phyloP scores from a whole-genome alignment of 2,888 invertebrate species.

The Netelia inedita region DNA sequence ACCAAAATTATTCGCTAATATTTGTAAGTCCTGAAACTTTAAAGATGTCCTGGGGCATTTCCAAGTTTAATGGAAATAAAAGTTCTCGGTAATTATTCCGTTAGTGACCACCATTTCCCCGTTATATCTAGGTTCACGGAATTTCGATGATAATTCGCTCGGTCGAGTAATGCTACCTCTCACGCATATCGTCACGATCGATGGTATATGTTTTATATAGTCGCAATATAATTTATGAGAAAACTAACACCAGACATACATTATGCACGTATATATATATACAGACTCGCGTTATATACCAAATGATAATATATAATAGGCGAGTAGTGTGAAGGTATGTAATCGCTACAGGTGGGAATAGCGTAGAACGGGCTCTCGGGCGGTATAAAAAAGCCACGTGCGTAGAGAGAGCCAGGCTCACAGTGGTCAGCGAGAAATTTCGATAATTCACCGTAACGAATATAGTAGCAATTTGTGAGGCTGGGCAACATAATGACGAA shows the following conservation, averaged over 20 bases:
- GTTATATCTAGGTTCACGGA: constrained; percentile 5
- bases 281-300: constrained; percentile 54
- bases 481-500: constrained; percentile 50
- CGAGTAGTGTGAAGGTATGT: constrained; percentile 12
- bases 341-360: constrained; percentile 20
- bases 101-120: not conserved
- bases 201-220: constrained; percentile 37
- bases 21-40: not conserved
- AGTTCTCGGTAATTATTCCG: not conserved
- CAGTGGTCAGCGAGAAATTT: constrained; percentile 46
- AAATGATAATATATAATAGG: constrained; percentile 13
- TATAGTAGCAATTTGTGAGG: constrained; percentile 57
- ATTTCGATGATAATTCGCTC: constrained; percentile 60
- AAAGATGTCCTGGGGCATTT: constrained; percentile 11
- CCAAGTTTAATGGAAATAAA: not conserved
- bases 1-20: constrained; percentile 20
- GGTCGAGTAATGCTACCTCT: constrained; percentile 57
- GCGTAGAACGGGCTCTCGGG: not conserved
- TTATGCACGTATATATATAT: constrained; percentile 66
- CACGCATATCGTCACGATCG: constrained; percentile 37
- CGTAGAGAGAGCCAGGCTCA: not conserved
- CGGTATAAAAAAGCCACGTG: constrained; percentile 34
- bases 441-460: constrained; percentile 61
- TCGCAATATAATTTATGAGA: constrained; percentile 55
- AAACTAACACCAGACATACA: constrained; percentile 53